Conservation (phyloP, 30 jellyfish, hydroid and myxozoan species). For the Chrysaora quinquecirrha region DNA sequence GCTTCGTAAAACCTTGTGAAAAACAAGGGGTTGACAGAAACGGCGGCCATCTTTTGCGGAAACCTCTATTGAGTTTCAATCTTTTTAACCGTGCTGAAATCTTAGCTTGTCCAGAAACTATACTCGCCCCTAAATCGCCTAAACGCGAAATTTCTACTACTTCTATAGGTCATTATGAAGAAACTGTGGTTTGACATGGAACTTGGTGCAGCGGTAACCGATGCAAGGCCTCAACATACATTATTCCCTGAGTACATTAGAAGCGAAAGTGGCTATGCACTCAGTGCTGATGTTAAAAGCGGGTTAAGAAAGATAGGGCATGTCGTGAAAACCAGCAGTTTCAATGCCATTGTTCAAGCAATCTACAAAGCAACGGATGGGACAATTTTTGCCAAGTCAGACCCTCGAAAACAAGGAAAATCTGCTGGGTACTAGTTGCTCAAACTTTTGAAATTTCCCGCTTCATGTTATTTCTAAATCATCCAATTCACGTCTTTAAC, state of each 20-base stretch:
- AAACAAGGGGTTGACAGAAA: no score
- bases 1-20: no score
- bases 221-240: conserved; percentile 85
- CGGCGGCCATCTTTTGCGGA: no score
- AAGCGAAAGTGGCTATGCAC: conserved; percentile 63
- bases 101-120: no score
- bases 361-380: conserved; percentile 71
- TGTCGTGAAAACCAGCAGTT: conserved; percentile 38
- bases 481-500: no score
- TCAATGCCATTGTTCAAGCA: conserved; percentile 89
- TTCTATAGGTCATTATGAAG: conserved; percentile 93
- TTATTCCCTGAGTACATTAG: conserved; percentile 80
- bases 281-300: conserved; percentile 45
- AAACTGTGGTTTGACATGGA: conserved; percentile 87
- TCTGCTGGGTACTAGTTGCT: conserved; percentile 92
- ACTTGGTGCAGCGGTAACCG: conserved; percentile 85
- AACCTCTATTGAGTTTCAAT: no score
- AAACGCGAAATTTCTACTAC: no score
- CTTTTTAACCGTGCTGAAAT: no score
- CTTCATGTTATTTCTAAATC: no score
- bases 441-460: no score
- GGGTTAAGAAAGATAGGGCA: conserved; percentile 84
- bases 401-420: conserved; percentile 89
- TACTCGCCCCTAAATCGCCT: no score
- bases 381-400: conserved; percentile 78